A percentile compares a stretch with the other conserved stretches of the same genome.
These are phyloP conservation scores for Hydrolagus colliei DNA, from an alignment of 2,797 vertebrate genomes.

Conservation along the genomic window DNA sequence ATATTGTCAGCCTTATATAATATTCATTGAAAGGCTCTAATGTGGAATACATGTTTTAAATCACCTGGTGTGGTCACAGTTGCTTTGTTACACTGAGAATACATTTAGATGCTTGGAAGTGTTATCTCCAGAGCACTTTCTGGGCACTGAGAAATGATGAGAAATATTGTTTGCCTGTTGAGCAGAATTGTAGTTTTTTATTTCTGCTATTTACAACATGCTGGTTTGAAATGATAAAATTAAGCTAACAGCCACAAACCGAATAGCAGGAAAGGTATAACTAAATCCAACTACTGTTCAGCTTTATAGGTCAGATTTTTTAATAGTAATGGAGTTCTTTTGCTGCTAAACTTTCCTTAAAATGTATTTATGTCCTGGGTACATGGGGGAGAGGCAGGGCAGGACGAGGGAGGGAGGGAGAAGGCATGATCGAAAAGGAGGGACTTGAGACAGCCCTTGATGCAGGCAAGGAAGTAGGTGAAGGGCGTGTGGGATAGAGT, in stretches of 20 bases:
- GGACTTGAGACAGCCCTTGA: too few species aligned
- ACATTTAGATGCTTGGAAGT: too few species aligned
- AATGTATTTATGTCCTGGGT: constrained; percentile 62
- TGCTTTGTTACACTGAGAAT: not conserved
- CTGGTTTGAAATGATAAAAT: not conserved
- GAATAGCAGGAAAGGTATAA: not conserved
- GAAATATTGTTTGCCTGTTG: not conserved
- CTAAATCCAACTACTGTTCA: not conserved
- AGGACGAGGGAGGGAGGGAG: too few species aligned
- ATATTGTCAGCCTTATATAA: constrained; percentile 22
- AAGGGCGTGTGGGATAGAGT: too few species aligned
- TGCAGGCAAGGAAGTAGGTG: too few species aligned
- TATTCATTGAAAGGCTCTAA: constrained; percentile 2
- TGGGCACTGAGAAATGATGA: not conserved
- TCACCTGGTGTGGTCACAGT: not conserved
- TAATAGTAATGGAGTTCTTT: constrained; percentile 57
- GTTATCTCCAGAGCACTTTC: not conserved
- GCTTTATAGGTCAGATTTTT: not conserved
- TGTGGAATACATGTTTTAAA: constrained; percentile 15
- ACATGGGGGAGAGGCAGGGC: constrained; percentile 13
- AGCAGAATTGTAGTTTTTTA: not conserved
- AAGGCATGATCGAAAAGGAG: too few species aligned
- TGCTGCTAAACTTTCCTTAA: constrained; percentile 56
- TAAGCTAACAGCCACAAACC: not conserved
- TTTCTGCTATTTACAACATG: not conserved